Conservation (phyloP, 2,113 vertebrate species). For the Brachyhypopomus gauderio region DNA sequence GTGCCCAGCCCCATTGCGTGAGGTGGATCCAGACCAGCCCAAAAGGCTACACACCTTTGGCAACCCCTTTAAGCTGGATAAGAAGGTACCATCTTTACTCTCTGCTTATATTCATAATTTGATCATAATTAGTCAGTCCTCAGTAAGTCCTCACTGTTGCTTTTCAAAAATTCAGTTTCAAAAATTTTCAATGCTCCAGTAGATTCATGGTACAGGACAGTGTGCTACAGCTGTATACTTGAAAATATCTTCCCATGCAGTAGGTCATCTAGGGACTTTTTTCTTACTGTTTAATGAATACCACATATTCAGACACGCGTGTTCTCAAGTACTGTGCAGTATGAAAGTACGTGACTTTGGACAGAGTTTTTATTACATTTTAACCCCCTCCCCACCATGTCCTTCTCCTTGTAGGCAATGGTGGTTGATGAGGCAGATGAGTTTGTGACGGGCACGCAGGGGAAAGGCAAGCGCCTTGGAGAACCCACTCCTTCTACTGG, state of each 20-base stretch:
- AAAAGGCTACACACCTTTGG: constrained; percentile 94
- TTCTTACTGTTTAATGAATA: no score
- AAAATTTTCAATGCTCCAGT: no score
- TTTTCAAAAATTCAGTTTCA: no score
- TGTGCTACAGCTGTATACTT: no score
- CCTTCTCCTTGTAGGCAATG: constrained; percentile 82
- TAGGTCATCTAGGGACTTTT: no score
- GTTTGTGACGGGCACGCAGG: constrained; percentile 92
- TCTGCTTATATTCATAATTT: neutral
- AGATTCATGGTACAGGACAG: no score
- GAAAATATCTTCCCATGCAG: no score
- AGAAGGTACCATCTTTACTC: constrained; percentile 79
- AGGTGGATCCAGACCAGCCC: constrained; percentile 93
- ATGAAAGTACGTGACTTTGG: no score
- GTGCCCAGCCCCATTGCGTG: constrained; percentile 87
- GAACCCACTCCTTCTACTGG: constrained; percentile 78
- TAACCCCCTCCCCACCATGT: neutral
- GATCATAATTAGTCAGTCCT: no score
- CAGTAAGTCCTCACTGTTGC: no score
- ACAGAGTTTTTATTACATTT: neutral
- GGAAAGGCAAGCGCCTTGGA: constrained; percentile 81
- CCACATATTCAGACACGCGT: no score
- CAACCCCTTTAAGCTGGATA: constrained; percentile 97
- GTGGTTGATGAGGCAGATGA: constrained; percentile 98
- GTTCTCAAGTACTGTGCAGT: no score